These are phyloP conservation scores for Pitta sordida DNA, from an alignment of 2,113 vertebrate genomes.

Conservation along the genomic window DNA sequence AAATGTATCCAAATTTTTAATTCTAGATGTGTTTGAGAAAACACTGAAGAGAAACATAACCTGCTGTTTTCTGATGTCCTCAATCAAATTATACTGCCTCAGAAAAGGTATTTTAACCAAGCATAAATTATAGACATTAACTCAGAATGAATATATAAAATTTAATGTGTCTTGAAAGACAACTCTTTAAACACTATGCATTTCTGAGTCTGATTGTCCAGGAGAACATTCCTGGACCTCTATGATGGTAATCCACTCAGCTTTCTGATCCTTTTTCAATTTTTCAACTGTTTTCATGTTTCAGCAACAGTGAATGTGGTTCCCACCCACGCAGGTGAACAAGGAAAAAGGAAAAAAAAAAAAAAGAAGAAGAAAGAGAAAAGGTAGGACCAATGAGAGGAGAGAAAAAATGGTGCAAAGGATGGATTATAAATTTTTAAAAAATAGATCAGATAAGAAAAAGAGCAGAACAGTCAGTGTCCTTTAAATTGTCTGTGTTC, in stretches of 20 bases:
- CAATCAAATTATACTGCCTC: not conserved
- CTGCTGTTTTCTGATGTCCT: not conserved
- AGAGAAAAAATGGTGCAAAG: not conserved
- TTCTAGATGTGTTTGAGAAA: not conserved
- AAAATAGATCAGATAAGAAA: not conserved
- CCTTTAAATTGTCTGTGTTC: not conserved
- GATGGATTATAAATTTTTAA: not conserved
- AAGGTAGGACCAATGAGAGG: not conserved
- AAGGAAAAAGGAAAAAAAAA: not conserved
- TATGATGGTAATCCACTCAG: not conserved
- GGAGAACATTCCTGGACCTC: not conserved
- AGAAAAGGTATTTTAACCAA: not conserved
- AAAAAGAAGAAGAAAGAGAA: not conserved
- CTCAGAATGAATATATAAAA: not conserved
- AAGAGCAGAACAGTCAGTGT: not conserved
- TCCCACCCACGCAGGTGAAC: not conserved
- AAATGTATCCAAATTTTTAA: not conserved
- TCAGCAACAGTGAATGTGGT: not conserved
- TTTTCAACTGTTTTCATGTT: not conserved
- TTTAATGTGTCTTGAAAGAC: not conserved
- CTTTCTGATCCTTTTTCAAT: not conserved
- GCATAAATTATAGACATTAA: not conserved
- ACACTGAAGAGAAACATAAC: accelerated
- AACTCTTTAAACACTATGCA: not conserved
- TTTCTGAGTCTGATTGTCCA: not conserved